Percentiles rank a stretch among this genome's conserved stretches.
phyloP scores from a whole-genome alignment of 2,888 invertebrate species.

The Scaptomyza caliginosa region DNA sequence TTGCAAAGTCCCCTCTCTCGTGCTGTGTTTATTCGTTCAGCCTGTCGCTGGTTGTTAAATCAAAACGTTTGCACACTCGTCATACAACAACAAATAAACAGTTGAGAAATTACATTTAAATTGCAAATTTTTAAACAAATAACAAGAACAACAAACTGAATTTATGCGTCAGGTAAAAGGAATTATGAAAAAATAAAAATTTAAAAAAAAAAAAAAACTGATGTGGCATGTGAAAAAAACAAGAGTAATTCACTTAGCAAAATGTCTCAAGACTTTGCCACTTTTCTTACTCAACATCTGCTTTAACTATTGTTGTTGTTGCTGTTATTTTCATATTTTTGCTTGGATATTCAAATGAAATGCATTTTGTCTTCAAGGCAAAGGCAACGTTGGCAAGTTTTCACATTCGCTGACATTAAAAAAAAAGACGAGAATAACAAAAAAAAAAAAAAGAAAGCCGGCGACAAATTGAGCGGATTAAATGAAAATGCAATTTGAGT shows the following conservation, averaged over 20 bases:
- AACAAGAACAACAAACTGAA: constrained; percentile 23
- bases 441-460: constrained; percentile 20
- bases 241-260: constrained; percentile 67
- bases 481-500: constrained; percentile 46
- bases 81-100: constrained; percentile 69
- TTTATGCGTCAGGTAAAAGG: constrained; percentile 52
- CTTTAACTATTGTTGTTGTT: background rate
- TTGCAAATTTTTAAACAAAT: constrained; percentile 67
- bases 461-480: constrained; percentile 58
- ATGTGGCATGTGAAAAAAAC: constrained; percentile 12
- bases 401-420: constrained; percentile 49
- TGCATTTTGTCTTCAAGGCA: constrained; percentile 43
- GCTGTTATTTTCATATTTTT: constrained; percentile 20
- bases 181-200: constrained; percentile 7
- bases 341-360: constrained; percentile 54
- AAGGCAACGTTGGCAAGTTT: constrained; percentile 29
- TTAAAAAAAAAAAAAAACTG: constrained; percentile 44
- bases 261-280: constrained; percentile 16
- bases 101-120: constrained; percentile 75
- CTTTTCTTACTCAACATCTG: background rate
- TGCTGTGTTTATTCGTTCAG: background rate
- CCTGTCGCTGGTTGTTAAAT: constrained; percentile 59
- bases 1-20: too few species aligned
- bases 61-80: constrained; percentile 56
- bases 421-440: constrained; percentile 6